Percentiles rank a stretch among this genome's conserved stretches.
Evolutionary conservation across 2,113 vertebrate genomes (phyloP).

Genomic region (Atlantisia rogersi): DNA sequence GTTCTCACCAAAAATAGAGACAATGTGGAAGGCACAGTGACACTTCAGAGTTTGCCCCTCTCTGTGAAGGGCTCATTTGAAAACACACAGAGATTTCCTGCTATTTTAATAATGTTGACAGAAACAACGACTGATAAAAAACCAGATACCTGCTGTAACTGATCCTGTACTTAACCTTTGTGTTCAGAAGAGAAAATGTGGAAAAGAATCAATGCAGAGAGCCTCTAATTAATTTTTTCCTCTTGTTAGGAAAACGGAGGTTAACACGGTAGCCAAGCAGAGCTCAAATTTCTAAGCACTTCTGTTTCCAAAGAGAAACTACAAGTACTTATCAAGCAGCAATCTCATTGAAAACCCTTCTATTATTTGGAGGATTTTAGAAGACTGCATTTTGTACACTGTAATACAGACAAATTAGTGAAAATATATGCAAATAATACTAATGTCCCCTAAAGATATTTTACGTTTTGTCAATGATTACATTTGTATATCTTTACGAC

Average conservation of each 20-base stretch:
- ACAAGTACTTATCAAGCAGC: background rate
- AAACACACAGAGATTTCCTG: background rate
- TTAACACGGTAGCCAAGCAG: background rate
- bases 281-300: background rate
- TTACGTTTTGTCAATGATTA: background rate
- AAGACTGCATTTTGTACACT: background rate
- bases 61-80: background rate
- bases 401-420: background rate
- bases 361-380: background rate
- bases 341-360: background rate
- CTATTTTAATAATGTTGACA: background rate
- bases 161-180: background rate
- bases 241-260: background rate
- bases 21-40: background rate
- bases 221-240: background rate
- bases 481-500: background rate
- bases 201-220: background rate
- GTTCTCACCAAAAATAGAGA: background rate
- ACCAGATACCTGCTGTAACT: background rate
- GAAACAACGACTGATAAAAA: background rate
- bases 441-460: background rate
- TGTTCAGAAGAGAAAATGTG: background rate
- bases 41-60: background rate
- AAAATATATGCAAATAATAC: slow-evolving; percentile 32
- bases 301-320: background rate